These are phyloP conservation scores for Aporophyla lueneburgensis DNA, from an alignment of 2,888 invertebrate species.

Conservation along the genomic window DNA sequence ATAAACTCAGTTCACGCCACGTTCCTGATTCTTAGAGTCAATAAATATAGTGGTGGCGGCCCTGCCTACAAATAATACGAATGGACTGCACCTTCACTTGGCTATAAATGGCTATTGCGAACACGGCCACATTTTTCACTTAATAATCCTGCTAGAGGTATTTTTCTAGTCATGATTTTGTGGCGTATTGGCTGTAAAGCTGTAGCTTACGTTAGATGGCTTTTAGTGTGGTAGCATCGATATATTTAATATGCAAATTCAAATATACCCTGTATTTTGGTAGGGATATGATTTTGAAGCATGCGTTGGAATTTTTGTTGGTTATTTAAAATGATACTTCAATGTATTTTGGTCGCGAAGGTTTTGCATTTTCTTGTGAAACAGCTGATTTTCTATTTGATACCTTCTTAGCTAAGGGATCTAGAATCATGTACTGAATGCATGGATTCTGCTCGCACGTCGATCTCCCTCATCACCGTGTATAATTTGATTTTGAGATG, in stretches of 20 bases:
- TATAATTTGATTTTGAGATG: no score
- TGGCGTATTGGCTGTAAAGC: not conserved
- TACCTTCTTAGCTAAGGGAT: no score
- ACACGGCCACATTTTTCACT: constrained; percentile 1
- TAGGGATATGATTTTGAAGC: no score
- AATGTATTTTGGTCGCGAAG: no score
- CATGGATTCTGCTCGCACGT: no score
- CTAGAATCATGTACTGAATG: no score
- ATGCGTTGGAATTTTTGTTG: no score
- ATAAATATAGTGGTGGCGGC: constrained; percentile 9
- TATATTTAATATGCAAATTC: not conserved
- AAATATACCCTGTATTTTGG: not conserved
- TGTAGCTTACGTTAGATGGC: not conserved
- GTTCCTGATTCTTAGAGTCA: constrained; percentile 17
- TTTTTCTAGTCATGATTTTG: not conserved
- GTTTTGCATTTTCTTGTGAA: no score
- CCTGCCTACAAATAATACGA: constrained; percentile 4
- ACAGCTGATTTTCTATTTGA: no score
- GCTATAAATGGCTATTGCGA: constrained; percentile 3
- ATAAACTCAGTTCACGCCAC: constrained; percentile 21
- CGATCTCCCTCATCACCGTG: no score
- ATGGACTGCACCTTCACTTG: constrained; percentile 18
- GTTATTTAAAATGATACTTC: no score
- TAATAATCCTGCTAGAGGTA: not conserved
- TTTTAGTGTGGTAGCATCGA: no score